Evolutionary conservation across 2,888 invertebrate genomes (phyloP), one percentile per base, ranked within the genome.

Genomic region (Stenolophus ochropezus): DNA sequence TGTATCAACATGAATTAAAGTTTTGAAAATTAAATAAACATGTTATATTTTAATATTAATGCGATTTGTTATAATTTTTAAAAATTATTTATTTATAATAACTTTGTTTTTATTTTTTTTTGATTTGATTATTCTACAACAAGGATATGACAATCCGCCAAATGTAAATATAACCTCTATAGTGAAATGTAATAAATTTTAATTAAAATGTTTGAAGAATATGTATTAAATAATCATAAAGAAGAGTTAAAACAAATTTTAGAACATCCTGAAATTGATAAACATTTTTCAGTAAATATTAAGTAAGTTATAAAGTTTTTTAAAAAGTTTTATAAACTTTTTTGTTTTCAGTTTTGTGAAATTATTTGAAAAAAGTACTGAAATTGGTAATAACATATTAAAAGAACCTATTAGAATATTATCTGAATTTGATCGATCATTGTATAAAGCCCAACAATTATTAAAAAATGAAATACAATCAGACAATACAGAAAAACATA

Each of bases 301-400:
- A 94, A 95, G 96, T 95, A 91, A 91, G 89, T 82, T 81, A 14
- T 42, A 76, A 83, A 78, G 75, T 20, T 25, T 51, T 6, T 65
- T 56, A 56, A 18, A 76, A 51, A 74, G 21, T 74, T 42, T 23
- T 81, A 16, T 81, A 61, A 69, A 77, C 82, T 76, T 71, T 81
- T 81, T 53, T 58, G 61, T 53, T 84, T 91, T 23, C 86, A 95
- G 95, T 87, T 94, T 95, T 87, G 89, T 94, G 83, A 92, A 93
- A 84, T 87, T 95, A 74, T 93, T 93, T 87, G 95, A 94, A 88
- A 91, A 91, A 69, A 92, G 93, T 87, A 92, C 93, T 25, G 92
- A 93, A 84, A 89, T 93, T 23, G 95, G 94, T 18, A 92, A 94
- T 85, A 91, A 91, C 85, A 91, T 96, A 75, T 89, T 96, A 81